Base-by-base conservation (phyloP, 2,888 invertebrate genomes). In the Graphium colonna region DNA sequence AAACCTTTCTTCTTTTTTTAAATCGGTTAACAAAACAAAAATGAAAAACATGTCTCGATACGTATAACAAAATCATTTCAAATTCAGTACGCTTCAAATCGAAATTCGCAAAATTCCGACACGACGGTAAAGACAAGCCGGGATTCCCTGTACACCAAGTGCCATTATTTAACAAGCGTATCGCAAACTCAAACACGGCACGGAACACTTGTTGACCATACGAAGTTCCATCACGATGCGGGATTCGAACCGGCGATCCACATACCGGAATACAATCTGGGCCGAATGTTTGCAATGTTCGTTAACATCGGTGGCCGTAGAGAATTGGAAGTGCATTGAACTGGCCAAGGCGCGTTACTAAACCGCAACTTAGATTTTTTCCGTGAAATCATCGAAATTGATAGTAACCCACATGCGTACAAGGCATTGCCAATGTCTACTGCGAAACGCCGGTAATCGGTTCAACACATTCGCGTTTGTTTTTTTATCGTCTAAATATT, bases 311-410 rank as follows among this genome's bases (percentile, higher is more conserved):
- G 13, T 40, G 21, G 33, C 45, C 50, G 45, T 33, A 21, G 26
- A 54, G 40, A 45, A 50, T 54, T 45, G 13, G 26, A 41, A 54
- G 49, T 39, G 31, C 44, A 39, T 54, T 54, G 41, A 41, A 45
- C 49, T 41, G 39, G 26, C 54, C 17, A 38, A 45, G 39, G 33
- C 44, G n/a, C 39, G 40, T 54, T 50, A 33, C 40, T 21, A 45
- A 50, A 54, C 38, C 18, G 45, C n/a, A 45, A 45, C 40, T 49
- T 49, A 40, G 31, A 54, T 48, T 50, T 54, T 54, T 49, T 49
- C 49, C 45, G 40, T 49, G 49, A 54, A 54, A 49, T 54, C 45
- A 54, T 54, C 49, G 49, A 45, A 54, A 49, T 54, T 49, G 54
- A 54, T 50, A 54, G 54, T 49, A 54, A 54, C 54, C 54, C 41